Evolutionary conservation across 2,113 vertebrate species (phyloP).

Genomic region (Pogona vitticeps): DNA sequence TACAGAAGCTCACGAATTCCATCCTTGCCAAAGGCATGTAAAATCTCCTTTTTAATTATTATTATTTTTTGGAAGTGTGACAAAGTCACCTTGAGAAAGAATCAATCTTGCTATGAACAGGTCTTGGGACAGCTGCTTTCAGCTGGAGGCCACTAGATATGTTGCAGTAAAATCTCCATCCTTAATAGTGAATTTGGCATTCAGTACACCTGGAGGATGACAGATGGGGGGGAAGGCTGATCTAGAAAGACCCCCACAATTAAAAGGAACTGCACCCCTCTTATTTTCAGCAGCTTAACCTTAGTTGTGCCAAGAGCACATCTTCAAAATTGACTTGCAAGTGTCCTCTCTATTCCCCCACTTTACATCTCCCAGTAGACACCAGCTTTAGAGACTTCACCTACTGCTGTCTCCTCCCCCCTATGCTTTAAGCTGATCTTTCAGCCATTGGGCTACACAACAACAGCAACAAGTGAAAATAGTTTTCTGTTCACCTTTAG

Average conservation of each 20-base stretch:
- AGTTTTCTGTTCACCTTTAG: not conserved
- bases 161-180: not conserved
- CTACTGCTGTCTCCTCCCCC: not conserved
- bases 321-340: not conserved
- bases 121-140: too few relatives aligned
- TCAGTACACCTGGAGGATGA: too few relatives aligned
- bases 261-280: too few relatives aligned
- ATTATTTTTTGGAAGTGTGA: too few relatives aligned
- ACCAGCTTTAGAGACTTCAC: not conserved
- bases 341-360: not conserved
- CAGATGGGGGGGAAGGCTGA: too few relatives aligned
- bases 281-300: too few relatives aligned
- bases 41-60: too few relatives aligned
- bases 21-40: not conserved
- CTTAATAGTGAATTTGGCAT: too few relatives aligned
- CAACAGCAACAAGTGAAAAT: too few relatives aligned
- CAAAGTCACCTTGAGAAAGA: not conserved
- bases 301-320: too few relatives aligned
- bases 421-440: not conserved
- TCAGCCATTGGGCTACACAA: not conserved
- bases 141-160: not conserved
- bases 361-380: not conserved
- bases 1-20: not conserved
- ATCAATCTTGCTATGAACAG: not conserved
- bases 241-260: too few relatives aligned